A percentile compares a stretch with the other conserved stretches of the same genome.
Conservation (phyloP, 30 jellyfish, hydroid and myxozoan genomes). For the Phacellophora camtschatica region DNA sequence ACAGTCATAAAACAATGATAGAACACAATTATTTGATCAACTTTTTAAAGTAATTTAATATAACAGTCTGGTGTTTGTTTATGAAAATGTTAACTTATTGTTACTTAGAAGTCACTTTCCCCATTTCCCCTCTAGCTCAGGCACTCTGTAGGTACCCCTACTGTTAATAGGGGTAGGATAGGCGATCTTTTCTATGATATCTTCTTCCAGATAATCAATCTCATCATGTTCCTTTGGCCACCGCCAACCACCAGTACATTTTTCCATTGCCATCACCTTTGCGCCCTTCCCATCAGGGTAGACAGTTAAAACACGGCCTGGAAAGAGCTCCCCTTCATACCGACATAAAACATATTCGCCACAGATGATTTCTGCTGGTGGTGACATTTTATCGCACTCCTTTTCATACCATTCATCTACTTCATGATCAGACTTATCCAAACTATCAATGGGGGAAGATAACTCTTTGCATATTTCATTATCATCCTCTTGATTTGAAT, state of each 20-base stretch:
- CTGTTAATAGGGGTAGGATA: slow-evolving; percentile 35
- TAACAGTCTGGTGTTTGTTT: not conserved
- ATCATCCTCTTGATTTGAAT: too few species aligned
- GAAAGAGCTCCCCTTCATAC: slow-evolving; percentile 34
- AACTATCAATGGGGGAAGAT: too few species aligned
- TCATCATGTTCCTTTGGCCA: slow-evolving; percentile 43
- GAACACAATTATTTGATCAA: not conserved
- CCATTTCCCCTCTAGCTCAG: slow-evolving; percentile 36
- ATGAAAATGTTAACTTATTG: not conserved
- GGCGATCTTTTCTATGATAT: not conserved
- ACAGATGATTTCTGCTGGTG: not conserved
- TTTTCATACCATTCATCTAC: too few species aligned
- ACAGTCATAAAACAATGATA: not conserved
- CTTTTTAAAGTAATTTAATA: too few species aligned
- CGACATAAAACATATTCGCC: not conserved
- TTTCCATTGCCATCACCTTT: slow-evolving; percentile 24
- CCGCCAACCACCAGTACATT: slow-evolving; percentile 54
- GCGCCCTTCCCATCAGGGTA: slow-evolving; percentile 11
- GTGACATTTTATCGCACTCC: not conserved
- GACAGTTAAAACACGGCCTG: slow-evolving; percentile 29
- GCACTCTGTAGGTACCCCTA: slow-evolving; percentile 35
- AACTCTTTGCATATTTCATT: too few species aligned
- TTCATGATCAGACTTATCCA: too few species aligned
- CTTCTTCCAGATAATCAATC: slow-evolving; percentile 18
- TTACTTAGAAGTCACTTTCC: not conserved